phyloP scores from a whole-genome alignment of 1,140 invertebrate genomes.

The Aplysia californica region DNA sequence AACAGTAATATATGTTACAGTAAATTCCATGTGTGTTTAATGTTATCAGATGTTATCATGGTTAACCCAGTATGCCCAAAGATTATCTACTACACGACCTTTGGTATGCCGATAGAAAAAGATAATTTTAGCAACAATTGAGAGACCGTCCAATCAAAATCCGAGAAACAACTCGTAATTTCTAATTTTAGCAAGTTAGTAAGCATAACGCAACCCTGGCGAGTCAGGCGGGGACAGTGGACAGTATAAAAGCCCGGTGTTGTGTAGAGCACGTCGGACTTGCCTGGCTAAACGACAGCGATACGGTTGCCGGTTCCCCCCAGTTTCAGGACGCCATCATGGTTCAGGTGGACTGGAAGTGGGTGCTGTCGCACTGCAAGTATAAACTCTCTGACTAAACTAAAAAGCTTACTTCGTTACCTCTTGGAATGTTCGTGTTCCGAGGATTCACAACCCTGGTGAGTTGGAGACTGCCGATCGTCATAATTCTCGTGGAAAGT shows the following conservation, averaged over 20 bases:
- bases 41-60: too few relatives aligned
- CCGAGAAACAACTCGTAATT: neutral
- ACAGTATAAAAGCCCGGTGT: neutral
- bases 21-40: too few relatives aligned
- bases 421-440: constrained; percentile 20
- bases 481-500: neutral
- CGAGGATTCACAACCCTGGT: neutral
- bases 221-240: too few relatives aligned
- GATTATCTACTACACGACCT: too few relatives aligned
- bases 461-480: constrained; percentile 6
- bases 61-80: too few relatives aligned
- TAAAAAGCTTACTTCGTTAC: constrained; percentile 25
- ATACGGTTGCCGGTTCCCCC: neutral
- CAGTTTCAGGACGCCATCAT: neutral
- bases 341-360: constrained; percentile 9
- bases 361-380: constrained; percentile 13
- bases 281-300: neutral
- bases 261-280: too few relatives aligned
- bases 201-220: too few relatives aligned
- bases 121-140: too few relatives aligned
- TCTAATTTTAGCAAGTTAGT: constrained; percentile 4
- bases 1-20: too few relatives aligned
- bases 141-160: too few relatives aligned
- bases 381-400: neutral
- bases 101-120: too few relatives aligned